Evolutionary conservation across 2,888 invertebrate species (phyloP).

Genomic region (Plagodis dolabraria): DNA sequence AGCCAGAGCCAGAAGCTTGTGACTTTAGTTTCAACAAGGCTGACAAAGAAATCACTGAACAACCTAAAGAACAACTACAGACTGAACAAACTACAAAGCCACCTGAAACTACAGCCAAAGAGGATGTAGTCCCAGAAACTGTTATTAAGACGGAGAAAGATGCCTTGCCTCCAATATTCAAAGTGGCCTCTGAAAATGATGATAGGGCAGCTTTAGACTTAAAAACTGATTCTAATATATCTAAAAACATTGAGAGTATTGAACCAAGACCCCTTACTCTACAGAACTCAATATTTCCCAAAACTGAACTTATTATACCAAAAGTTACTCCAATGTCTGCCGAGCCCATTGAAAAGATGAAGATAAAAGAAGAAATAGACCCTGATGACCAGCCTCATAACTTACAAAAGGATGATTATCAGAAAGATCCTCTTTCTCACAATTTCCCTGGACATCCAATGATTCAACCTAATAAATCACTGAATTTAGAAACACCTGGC

Average conservation of each 20-base stretch:
- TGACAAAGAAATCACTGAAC: constrained; percentile 71
- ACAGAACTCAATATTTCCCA: constrained; percentile 70
- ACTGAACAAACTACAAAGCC: constrained; percentile 60
- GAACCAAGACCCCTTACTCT: constrained; percentile 62
- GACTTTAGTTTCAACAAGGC: constrained; percentile 79
- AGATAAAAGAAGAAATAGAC: constrained; percentile 82
- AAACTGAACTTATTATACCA: constrained; percentile 87
- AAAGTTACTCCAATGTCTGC: constrained; percentile 84
- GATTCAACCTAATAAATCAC: constrained; percentile 70
- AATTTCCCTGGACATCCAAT: constrained; percentile 69
- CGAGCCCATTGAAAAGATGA: constrained; percentile 77
- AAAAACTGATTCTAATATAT: constrained; percentile 65
- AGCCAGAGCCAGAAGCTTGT: constrained; percentile 76
- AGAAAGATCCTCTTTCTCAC: constrained; percentile 77
- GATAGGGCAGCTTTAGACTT: constrained; percentile 70
- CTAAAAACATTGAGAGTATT: constrained; percentile 61
- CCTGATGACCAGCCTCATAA: constrained; percentile 72
- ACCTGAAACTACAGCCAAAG: constrained; percentile 66
- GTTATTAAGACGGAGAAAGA: constrained; percentile 73
- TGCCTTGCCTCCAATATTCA: constrained; percentile 61
- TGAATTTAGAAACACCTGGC: constrained; percentile 77
- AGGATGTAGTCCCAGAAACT: constrained; percentile 63
- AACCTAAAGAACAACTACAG: constrained; percentile 65
- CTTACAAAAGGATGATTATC: constrained; percentile 76
- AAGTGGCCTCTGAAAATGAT: constrained; percentile 65